Percentiles rank a stretch among this genome's conserved stretches.
Evolutionary conservation across 2,888 invertebrate genomes (phyloP).

Genomic region (Euclidia mi): DNA sequence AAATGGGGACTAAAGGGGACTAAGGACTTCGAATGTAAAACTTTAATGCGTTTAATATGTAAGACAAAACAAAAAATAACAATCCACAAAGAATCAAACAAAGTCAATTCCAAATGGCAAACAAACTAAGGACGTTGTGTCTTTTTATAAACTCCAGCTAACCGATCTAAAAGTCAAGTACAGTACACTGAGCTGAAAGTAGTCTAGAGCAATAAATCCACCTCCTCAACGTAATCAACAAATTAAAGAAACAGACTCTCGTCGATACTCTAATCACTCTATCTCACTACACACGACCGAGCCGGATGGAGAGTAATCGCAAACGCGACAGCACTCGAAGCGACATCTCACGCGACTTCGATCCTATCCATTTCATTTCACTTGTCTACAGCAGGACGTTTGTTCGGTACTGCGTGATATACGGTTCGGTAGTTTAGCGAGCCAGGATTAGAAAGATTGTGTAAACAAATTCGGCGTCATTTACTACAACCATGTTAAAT

Average conservation of each 20-base stretch:
- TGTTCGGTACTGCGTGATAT: slow-evolving; percentile 61
- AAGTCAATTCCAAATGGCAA: no score
- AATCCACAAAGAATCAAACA: no score
- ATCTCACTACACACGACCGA: slow-evolving; percentile 32
- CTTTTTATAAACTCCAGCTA: no score
- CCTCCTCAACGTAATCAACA: slow-evolving; percentile 15
- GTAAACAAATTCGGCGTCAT: no score
- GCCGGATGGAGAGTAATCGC: slow-evolving; percentile 49
- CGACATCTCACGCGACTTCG: slow-evolving; percentile 77
- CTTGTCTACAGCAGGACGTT: slow-evolving; percentile 76
- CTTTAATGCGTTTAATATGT: no score
- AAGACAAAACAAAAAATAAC: no score
- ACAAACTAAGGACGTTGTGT: no score
- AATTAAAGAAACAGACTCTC: slow-evolving; percentile 26
- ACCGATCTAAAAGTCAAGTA: no score
- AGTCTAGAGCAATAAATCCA: not conserved
- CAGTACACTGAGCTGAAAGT: no score
- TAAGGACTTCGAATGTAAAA: no score
- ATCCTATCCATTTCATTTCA: slow-evolving; percentile 85
- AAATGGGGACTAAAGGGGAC: no score
- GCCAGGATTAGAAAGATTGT: not conserved
- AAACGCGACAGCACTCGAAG: slow-evolving; percentile 60
- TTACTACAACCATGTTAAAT: no score
- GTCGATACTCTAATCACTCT: slow-evolving; percentile 31
- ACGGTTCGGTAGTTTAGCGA: slow-evolving; percentile 40